phyloP scores from a whole-genome alignment of 2,113 vertebrate genomes.

The Castor canadensis region DNA sequence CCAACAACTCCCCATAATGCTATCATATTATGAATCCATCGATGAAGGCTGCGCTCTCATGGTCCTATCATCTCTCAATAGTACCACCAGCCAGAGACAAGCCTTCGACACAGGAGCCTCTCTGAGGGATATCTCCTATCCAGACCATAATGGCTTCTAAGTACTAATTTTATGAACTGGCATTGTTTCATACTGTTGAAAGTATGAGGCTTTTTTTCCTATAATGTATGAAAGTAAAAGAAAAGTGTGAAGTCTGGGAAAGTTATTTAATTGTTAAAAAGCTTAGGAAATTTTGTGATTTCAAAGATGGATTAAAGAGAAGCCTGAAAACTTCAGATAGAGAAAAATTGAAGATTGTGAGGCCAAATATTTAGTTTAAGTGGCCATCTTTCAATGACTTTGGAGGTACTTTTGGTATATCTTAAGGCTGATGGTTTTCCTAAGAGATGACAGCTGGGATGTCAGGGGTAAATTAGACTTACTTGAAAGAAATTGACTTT shows the following conservation, averaged over 20 bases:
- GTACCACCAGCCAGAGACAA: no score
- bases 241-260: not conserved
- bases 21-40: no score
- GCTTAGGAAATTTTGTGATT: not conserved
- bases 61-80: no score
- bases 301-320: not conserved
- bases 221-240: not conserved
- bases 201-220: not conserved
- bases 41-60: no score
- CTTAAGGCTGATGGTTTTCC: not conserved
- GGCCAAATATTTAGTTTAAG: not conserved
- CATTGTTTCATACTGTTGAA: not conserved
- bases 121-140: no score
- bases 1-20: no score
- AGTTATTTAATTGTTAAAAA: not conserved
- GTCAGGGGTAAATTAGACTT: not conserved
- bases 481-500: slow-evolving; percentile 17
- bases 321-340: not conserved
- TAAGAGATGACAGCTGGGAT: not conserved
- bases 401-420: not conserved
- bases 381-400: not conserved
- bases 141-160: not conserved
- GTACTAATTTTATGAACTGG: not conserved
- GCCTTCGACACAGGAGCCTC: no score
- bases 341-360: not conserved